Base-by-base conservation (phyloP, 2,797 vertebrate species). In the Sternarchorhynchus goeldii region DNA sequence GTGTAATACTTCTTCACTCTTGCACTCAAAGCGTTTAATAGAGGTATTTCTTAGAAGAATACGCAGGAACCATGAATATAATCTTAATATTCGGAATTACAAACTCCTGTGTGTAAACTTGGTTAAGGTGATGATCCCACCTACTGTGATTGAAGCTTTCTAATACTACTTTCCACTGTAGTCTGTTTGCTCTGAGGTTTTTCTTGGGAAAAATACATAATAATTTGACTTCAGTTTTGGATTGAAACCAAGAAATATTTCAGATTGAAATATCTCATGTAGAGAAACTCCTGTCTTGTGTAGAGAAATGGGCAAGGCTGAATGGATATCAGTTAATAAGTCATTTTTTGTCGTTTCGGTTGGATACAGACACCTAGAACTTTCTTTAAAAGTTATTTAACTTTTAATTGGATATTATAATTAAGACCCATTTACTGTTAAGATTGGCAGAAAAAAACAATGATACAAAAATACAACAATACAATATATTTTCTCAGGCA, bases 341-440 rank as follows among this genome's bases (percentile, higher is more conserved):
- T 90, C 81, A 89, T 89, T 92, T 90, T 91, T 89, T 78, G 85
- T 83, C 79, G 90, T 84, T 90, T 87, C 92, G 92, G 83, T 93
- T 92, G 89, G 90, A 91, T 93, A 92, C 91, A 92, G 89, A 86
- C 89, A 92, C 88, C 75, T 71, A 82, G 80, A 78, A 87, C 85
- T 89, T 83, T 78, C 85, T 87, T 92, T 91, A 93, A 90, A 84
- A 91, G 84, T 91, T 90, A 83, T 89, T 89, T 84, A 91, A 91
- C 91, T 92, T 93, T 92, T 92, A 92, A 93, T 93, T 92, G 90
- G 89, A 90, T 91, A 86, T 88, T 88, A 89, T 90, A 89, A 85
- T 82, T 83, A 88, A 83, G 79, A 80, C 72, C 67, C 70, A 80
- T 88, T 81, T 71, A 84, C 75, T 80, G 75, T 75, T 85, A 79